A percentile compares a stretch with the other conserved stretches of the same genome.
These are phyloP conservation scores for Struthidea cinerea DNA, from an alignment of 2,113 vertebrate species.

Conservation along the genomic window DNA sequence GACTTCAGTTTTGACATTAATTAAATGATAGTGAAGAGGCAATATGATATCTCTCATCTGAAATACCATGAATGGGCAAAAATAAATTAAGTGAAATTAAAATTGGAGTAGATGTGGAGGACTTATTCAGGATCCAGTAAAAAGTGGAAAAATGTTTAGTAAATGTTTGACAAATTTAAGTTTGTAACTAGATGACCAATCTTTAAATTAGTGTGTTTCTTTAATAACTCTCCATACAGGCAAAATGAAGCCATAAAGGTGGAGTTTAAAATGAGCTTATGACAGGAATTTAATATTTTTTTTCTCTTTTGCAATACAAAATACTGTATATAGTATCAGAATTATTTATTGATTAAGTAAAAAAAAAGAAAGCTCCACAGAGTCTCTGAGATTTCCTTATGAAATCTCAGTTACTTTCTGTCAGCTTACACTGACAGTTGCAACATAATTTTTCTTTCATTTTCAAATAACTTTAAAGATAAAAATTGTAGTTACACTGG, in stretches of 20 bases:
- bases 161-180: neutral
- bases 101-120: neutral
- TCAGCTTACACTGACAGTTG: neutral
- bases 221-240: fast-evolving
- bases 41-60: neutral
- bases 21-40: neutral
- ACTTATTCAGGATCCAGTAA: neutral
- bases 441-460: neutral
- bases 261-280: neutral
- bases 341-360: neutral
- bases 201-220: neutral
- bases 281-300: neutral
- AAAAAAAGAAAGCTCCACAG: neutral
- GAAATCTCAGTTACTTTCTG: neutral
- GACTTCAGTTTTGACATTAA: neutral
- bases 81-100: neutral
- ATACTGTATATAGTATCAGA: neutral
- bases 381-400: neutral
- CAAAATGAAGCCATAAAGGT: neutral
- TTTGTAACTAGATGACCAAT: neutral
- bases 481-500: neutral
- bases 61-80: neutral
- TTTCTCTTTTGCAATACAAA: neutral
- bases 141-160: neutral
- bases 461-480: neutral